A percentile compares a stretch with the other conserved stretches of the same genome.
Evolutionary conservation across 2,888 invertebrate genomes (phyloP).

Genomic region (Himalopsyche anomala): DNA sequence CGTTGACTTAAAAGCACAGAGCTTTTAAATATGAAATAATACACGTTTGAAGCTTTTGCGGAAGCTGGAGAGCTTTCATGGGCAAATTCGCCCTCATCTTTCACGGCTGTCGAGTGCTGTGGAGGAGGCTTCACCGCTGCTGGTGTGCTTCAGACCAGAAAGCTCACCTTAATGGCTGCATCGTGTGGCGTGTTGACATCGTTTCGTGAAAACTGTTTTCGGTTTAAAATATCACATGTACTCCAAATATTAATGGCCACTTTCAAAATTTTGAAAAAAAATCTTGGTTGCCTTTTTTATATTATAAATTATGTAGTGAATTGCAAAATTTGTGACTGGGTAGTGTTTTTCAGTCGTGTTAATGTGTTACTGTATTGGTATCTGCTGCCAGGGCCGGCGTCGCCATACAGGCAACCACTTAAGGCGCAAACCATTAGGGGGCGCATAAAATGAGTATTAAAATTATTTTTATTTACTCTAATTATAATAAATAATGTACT

Average conservation of each 20-base stretch:
- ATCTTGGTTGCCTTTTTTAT: too few species aligned
- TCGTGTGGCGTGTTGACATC: conserved; percentile 12
- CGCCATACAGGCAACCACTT: too few species aligned
- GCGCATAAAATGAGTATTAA: too few species aligned
- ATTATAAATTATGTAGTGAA: too few species aligned
- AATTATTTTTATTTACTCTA: too few species aligned
- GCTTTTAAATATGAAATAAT: conserved; percentile 17
- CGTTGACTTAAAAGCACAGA: neutral
- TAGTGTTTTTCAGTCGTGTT: too few species aligned
- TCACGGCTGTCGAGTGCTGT: neutral
- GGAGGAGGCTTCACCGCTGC: neutral
- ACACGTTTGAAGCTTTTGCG: conserved; percentile 12
- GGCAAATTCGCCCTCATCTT: conserved; percentile 23
- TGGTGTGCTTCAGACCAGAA: conserved; percentile 4
- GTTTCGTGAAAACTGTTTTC: neutral
- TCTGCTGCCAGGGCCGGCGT: too few species aligned
- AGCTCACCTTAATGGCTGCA: neutral
- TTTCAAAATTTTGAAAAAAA: too few species aligned
- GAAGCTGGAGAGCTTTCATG: conserved; percentile 17
- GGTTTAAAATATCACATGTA: neutral
- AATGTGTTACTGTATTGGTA: too few species aligned
- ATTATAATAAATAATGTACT: too few species aligned
- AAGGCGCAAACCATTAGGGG: too few species aligned
- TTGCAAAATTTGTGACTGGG: too few species aligned
- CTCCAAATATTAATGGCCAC: neutral